Evolutionary conservation across 1,140 invertebrate genomes (phyloP).

Genomic region (Choristoneura fumiferana): DNA sequence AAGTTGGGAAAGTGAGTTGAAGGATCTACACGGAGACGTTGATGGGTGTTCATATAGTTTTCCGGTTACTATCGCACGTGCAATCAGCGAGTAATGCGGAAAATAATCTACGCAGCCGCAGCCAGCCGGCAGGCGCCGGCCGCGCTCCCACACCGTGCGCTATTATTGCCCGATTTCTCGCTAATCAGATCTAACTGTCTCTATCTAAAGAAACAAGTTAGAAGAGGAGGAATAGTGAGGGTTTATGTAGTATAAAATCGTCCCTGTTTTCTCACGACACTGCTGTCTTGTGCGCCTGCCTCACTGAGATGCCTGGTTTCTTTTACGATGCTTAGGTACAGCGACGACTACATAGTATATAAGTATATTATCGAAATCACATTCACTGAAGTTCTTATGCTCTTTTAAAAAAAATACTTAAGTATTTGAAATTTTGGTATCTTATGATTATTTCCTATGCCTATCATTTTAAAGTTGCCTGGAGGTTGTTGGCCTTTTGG

Average conservation of each 20-base stretch:
- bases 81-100: conserved; percentile 14
- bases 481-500: too few species aligned
- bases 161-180: conserved; percentile 13
- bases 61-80: conserved; percentile 5
- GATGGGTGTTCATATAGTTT: background rate
- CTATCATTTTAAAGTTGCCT: too few species aligned
- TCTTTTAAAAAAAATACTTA: too few species aligned
- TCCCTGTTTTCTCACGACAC: conserved; percentile 30
- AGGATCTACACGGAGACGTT: background rate
- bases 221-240: background rate
- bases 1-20: too few species aligned
- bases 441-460: too few species aligned
- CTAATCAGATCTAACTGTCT: background rate
- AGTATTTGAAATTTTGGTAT: too few species aligned
- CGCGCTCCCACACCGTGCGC: background rate
- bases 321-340: conserved; percentile 25
- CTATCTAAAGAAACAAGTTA: conserved; percentile 1
- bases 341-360: background rate
- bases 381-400: too few species aligned
- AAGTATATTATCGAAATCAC: too few species aligned
- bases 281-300: conserved; percentile 19
- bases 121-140: background rate
- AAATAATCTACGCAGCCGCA: conserved; percentile 4
- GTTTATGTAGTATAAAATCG: background rate
- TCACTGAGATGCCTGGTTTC: conserved; percentile 38